A percentile compares a stretch with the other conserved stretches of the same genome.
Conservation (phyloP, 2,888 invertebrate genomes). For the Bedellia somnulentella region DNA sequence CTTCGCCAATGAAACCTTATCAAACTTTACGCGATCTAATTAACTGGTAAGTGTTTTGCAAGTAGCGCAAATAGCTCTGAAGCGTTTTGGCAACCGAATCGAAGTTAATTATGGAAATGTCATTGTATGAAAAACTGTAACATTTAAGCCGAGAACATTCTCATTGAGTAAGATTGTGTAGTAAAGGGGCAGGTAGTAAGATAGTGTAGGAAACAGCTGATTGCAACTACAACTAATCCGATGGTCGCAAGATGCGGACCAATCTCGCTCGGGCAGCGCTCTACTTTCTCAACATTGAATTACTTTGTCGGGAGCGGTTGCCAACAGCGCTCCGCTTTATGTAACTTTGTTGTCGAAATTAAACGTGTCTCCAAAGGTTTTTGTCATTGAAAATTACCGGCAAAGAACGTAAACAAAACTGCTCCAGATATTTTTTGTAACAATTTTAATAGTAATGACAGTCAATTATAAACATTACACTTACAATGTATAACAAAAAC, state of each 20-base stretch:
- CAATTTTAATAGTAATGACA: slow-evolving; percentile 29
- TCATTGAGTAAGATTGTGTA: too few species aligned
- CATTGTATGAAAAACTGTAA: too few species aligned
- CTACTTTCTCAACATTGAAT: slow-evolving; percentile 52
- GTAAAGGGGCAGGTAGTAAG: too few species aligned
- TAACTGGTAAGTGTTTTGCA: too few species aligned
- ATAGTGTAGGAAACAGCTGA: slow-evolving; percentile 41
- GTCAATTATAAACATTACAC: slow-evolving; percentile 23
- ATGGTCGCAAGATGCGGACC: slow-evolving; percentile 42
- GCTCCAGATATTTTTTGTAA: slow-evolving; percentile 5
- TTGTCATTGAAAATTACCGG: slow-evolving; percentile 9
- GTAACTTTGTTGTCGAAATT: slow-evolving; percentile 54
- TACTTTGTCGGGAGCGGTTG: slow-evolving; percentile 43
- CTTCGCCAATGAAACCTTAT: too few species aligned
- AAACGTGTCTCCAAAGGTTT: slow-evolving; percentile 25
- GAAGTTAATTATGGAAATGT: too few species aligned
- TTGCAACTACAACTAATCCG: slow-evolving; percentile 49
- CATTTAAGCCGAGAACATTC: too few species aligned
- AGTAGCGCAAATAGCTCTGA: too few species aligned
- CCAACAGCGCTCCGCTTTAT: slow-evolving; percentile 45
- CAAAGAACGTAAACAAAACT: slow-evolving; percentile 1
- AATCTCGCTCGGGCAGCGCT: slow-evolving; percentile 47
- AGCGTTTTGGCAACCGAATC: slow-evolving; percentile 1
- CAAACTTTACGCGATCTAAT: too few species aligned
- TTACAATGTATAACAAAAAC: slow-evolving; percentile 2